A percentile compares a stretch with the other conserved stretches of the same genome.
phyloP scores from a whole-genome alignment of 2,113 vertebrate species.

The Pyxicephalus adspersus region DNA sequence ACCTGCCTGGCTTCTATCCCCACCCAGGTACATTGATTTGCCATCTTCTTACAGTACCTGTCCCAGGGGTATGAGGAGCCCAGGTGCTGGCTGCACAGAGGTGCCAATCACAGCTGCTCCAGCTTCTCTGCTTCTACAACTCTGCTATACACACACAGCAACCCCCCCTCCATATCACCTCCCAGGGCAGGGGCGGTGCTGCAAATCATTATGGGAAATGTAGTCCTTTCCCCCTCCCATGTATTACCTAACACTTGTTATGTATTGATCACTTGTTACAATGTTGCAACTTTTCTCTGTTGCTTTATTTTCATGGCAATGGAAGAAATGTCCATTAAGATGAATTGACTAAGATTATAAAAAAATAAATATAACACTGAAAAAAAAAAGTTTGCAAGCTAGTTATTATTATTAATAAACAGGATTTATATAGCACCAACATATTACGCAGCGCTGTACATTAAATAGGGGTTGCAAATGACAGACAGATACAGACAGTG shows the following conservation, averaged over 20 bases:
- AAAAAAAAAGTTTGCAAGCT: too few species aligned
- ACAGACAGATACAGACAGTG: too few species aligned
- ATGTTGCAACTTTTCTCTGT: neutral
- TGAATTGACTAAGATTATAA: neutral
- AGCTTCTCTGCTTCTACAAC: neutral
- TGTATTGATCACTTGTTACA: neutral
- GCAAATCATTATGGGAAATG: constrained; percentile 13
- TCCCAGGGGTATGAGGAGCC: constrained; percentile 13
- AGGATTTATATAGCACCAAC: too few species aligned
- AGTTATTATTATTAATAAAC: too few species aligned
- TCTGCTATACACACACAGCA: neutral
- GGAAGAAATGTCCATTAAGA: neutral
- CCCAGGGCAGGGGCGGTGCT: neutral
- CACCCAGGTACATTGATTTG: neutral
- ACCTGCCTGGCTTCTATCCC: too few species aligned
- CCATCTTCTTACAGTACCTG: constrained; percentile 2
- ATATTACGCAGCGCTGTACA: too few species aligned
- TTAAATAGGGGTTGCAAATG: too few species aligned
- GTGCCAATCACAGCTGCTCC: constrained; percentile 19
- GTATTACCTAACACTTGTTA: neutral
- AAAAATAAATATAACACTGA: neutral
- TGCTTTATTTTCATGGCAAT: neutral
- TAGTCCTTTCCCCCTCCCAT: neutral
- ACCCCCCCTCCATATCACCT: neutral
- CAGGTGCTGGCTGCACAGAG: neutral